Percentiles rank a stretch among this genome's conserved stretches.
These are phyloP conservation scores for Ichneumoninae sp. DNA, from an alignment of 2,888 invertebrate species.

Conservation along the genomic window DNA sequence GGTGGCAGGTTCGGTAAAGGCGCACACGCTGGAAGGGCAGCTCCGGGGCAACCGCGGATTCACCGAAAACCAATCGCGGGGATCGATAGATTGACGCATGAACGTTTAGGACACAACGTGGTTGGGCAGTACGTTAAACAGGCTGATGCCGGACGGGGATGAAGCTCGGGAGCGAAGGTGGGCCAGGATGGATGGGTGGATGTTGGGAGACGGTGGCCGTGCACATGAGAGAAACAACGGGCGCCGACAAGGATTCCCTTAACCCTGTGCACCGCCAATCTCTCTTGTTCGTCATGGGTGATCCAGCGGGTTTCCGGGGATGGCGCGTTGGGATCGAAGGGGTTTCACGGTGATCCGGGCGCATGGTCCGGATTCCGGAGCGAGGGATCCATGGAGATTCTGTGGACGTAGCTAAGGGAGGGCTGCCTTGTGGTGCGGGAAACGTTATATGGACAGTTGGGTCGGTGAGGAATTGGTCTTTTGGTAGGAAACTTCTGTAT, in stretches of 20 bases:
- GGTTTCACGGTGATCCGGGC: slow-evolving; percentile 50
- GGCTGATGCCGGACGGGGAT: not conserved
- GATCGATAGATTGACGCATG: slow-evolving; percentile 3
- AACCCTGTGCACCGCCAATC: slow-evolving; percentile 50
- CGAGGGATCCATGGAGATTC: slow-evolving; percentile 41
- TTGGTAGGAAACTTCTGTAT: no score
- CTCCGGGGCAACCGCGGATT: not conserved
- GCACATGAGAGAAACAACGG: not conserved
- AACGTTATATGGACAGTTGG: no score
- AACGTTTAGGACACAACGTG: not conserved
- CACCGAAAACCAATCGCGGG: not conserved
- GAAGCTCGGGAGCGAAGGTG: not conserved
- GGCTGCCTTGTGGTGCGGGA: no score
- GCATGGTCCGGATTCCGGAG: slow-evolving; percentile 24
- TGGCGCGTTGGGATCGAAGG: slow-evolving; percentile 36
- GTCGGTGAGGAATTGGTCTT: no score
- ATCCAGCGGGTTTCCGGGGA: slow-evolving; percentile 36
- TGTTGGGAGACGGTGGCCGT: not conserved
- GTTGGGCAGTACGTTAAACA: not conserved
- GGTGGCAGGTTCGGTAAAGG: slow-evolving; percentile 6
- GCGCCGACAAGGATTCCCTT: slow-evolving; percentile 42
- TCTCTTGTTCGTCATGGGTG: slow-evolving; percentile 55
- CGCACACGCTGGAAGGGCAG: not conserved
- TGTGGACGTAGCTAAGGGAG: slow-evolving; percentile 3
- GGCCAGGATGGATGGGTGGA: not conserved